Percentiles rank a stretch among this genome's conserved stretches.
These are phyloP conservation scores for Ophiodon elongatus DNA, from an alignment of 2,113 vertebrate species.

Conservation along the genomic window DNA sequence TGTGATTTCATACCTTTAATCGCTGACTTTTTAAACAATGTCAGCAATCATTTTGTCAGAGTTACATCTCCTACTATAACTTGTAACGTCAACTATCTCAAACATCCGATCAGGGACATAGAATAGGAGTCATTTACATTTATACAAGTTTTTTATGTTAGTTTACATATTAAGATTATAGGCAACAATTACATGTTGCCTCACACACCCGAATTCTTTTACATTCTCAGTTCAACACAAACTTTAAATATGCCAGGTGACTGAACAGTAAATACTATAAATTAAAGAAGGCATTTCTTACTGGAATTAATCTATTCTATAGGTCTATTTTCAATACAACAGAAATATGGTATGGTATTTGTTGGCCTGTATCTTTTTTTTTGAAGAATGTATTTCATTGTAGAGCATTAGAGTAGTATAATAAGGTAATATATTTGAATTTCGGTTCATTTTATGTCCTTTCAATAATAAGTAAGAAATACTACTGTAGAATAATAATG, in stretches of 20 bases:
- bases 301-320: constrained; percentile 11
- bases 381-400: constrained; percentile 25
- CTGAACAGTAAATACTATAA: constrained; percentile 14
- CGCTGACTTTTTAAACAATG: constrained; percentile 1
- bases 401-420: constrained; percentile 19
- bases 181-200: constrained; percentile 2
- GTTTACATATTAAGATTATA: neutral
- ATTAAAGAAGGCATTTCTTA: constrained; percentile 15
- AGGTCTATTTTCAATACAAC: constrained; percentile 39
- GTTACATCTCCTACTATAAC: neutral
- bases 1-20: constrained; percentile 22
- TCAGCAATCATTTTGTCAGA: neutral
- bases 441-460: neutral
- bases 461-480: neutral
- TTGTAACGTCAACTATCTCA: constrained; percentile 8
- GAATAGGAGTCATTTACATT: constrained; percentile 23
- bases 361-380: neutral
- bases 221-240: neutral
- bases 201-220: neutral
- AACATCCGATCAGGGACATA: constrained; percentile 57
- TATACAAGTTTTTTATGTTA: neutral
- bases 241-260: constrained; percentile 13
- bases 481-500: neutral
- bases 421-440: neutral
- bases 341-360: neutral